Evolutionary conservation across 1,140 invertebrate species (phyloP), one percentile per base, ranked within the genome.

Genomic region (Orius insidiosus): DNA sequence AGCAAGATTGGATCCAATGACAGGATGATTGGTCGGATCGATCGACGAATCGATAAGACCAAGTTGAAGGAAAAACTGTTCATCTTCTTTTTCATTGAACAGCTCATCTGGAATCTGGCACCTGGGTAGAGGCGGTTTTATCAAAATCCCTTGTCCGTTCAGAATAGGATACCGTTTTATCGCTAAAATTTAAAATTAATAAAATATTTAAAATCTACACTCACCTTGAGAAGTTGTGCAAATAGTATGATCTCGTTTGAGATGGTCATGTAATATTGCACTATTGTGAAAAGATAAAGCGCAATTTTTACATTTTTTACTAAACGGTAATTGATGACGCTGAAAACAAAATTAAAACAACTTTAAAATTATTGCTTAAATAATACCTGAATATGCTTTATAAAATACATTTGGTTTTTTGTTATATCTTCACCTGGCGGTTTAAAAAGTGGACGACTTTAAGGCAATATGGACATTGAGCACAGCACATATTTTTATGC

Each of bases 401-500:
- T 50, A 34, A 58, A 56, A 40, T 56, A 54, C 39, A 47, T 42
- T 24, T 49, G 48, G 38, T 53, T 53, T 30, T 50, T 50, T 3
- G 45, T 35, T 5, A 53, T 39, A 31, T 49, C 48, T 1, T 37
- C 30, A 9, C 50, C 52, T 15, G 52, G 2, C 55, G 36, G 37
- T 53, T 54, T 13, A 45, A 46, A 24, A 58, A 51, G 9, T 51
- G 36, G 5, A 62, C 52, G 46, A 76, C 70, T 62, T 79, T 79
- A 24, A 85, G 60, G 58, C 82, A 85, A 53, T 74, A 75, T 4
- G 80, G 79, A 57, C 82, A 85, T 52, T 78, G 73, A 13, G 81
- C 59, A 18, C 68, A 68, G 34, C 70, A 68, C 3, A 69, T 67
- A 47, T 68, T 68, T 18, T 70, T 64, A 56, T 85, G 83, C 19